Percentiles rank a stretch among this genome's conserved stretches.
Conservation (phyloP, 2,797 vertebrate genomes). For the Prionace glauca region DNA sequence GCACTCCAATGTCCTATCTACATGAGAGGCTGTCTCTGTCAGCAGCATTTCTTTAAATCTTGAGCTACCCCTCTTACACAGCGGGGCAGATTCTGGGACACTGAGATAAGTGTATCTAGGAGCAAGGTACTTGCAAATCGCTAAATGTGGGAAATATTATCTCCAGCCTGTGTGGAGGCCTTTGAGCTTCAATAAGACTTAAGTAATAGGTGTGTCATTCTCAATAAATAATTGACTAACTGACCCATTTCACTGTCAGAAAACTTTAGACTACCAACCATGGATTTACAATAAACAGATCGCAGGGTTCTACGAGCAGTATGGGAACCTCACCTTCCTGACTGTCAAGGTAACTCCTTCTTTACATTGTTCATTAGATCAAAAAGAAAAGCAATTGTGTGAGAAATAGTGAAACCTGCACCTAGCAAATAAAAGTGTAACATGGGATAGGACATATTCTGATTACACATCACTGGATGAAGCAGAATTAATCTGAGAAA, state of each 20-base stretch:
- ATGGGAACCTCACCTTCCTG: conserved; percentile 63
- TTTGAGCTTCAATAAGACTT: background rate
- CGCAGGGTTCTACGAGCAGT: conserved; percentile 65
- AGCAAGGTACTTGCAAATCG: background rate
- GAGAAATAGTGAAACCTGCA: background rate
- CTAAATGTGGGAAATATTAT: background rate
- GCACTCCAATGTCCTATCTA: background rate
- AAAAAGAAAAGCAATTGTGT: too few species aligned
- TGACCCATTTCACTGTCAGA: conserved; percentile 44
- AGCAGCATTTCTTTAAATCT: too few species aligned
- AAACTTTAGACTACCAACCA: conserved; percentile 51
- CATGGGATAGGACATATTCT: background rate
- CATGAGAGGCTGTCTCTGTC: background rate
- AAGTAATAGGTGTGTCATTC: background rate
- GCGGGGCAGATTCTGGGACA: background rate
- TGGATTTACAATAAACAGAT: conserved; percentile 60
- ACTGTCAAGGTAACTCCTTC: conserved; percentile 60
- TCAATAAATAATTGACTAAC: background rate
- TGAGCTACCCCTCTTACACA: background rate
- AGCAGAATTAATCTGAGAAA: background rate
- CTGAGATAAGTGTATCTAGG: background rate
- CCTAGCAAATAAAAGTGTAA: background rate
- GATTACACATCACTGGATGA: background rate
- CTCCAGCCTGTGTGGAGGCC: background rate
- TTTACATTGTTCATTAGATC: background rate